Conservation (phyloP, 2,113 vertebrate species). For the Dromiciops gliroides region DNA sequence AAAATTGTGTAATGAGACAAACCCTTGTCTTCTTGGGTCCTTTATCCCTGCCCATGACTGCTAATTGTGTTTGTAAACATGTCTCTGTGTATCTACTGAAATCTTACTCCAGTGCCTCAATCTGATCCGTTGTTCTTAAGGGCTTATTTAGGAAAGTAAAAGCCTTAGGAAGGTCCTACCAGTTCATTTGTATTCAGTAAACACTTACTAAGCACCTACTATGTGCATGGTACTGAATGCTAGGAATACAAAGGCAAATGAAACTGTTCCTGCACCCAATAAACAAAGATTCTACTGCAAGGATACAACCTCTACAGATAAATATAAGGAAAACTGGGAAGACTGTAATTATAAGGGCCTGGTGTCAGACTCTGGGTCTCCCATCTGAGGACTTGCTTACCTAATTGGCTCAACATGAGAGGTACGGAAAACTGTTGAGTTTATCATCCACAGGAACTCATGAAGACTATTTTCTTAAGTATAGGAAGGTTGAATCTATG, state of each 20-base stretch:
- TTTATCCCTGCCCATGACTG: neutral
- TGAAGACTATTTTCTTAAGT: neutral
- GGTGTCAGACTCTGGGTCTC: neutral
- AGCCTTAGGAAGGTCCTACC: neutral
- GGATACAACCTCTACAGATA: neutral
- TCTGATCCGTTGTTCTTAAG: neutral
- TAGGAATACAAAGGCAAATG: neutral
- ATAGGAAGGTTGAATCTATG: neutral
- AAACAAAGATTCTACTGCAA: neutral
- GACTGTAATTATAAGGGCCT: neutral
- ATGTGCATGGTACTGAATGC: neutral
- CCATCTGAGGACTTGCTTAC: neutral
- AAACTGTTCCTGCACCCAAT: neutral
- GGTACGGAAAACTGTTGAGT: neutral
- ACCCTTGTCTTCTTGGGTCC: constrained; percentile 8
- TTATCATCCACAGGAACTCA: neutral
- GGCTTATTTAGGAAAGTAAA: neutral
- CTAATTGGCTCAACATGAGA: neutral
- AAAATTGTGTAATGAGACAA: neutral
- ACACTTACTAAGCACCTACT: neutral
- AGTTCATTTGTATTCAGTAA: neutral
- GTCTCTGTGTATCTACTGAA: neutral
- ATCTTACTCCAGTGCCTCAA: neutral
- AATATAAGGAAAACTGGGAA: neutral
- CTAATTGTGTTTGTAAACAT: constrained; percentile 33